Conservation (phyloP, 2,797 vertebrate genomes). For the Esox lucius region DNA sequence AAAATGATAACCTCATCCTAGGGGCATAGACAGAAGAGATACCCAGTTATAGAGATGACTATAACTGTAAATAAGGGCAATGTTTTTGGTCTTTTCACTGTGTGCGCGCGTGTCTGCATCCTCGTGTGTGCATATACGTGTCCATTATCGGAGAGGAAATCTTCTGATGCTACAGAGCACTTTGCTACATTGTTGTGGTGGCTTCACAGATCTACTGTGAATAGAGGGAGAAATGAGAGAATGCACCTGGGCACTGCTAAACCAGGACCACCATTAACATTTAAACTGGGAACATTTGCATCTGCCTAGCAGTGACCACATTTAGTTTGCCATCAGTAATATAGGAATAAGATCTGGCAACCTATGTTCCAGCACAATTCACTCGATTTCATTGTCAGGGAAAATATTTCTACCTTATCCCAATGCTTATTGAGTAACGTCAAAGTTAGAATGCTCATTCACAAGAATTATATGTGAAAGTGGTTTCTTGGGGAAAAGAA, state of each 20-base stretch:
- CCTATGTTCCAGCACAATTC: background rate
- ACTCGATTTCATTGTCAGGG: background rate
- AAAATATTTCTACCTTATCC: background rate
- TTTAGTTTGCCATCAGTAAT: background rate
- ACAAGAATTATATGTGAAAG: background rate
- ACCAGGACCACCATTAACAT: conserved; percentile 20
- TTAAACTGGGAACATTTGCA: background rate
- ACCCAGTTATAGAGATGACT: background rate
- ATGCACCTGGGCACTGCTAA: conserved; percentile 31
- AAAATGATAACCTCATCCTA: conserved; percentile 4
- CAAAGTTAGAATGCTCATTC: background rate
- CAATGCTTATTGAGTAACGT: background rate
- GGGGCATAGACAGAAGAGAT: conserved; percentile 1
- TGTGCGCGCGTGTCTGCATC: conserved; percentile 29
- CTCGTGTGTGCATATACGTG: background rate
- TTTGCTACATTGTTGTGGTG: conserved; percentile 39
- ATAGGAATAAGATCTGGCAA: background rate
- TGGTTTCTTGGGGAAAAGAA: background rate
- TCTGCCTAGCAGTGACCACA: background rate
- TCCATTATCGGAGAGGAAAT: conserved; percentile 24
- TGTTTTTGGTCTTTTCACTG: background rate
- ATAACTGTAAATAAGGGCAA: background rate
- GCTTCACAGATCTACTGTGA: conserved; percentile 1
- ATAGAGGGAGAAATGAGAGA: conserved; percentile 19
- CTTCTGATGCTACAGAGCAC: conserved; percentile 27